Conservation (phyloP, 2,888 invertebrate species). For the Drosophila demipolita region DNA sequence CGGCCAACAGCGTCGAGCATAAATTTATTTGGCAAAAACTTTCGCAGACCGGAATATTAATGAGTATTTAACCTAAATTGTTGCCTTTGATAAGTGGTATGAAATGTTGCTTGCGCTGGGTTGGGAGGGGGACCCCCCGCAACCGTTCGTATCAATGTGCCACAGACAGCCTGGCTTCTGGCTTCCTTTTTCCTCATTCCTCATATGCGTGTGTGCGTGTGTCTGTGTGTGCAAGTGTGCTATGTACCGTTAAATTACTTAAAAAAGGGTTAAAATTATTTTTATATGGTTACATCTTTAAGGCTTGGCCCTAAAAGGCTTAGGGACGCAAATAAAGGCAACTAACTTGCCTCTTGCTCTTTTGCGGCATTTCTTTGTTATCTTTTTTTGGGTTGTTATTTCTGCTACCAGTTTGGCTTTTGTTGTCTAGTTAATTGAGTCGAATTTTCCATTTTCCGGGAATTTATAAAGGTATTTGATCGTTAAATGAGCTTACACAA, state of each 20-base stretch:
- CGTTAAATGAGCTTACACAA: constrained; percentile 36
- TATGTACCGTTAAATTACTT: constrained; percentile 72
- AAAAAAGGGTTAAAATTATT: constrained; percentile 73
- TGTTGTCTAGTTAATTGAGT: constrained; percentile 65
- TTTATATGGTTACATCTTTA: constrained; percentile 59
- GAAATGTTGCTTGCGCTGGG: constrained; percentile 51
- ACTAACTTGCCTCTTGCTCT: constrained; percentile 23
- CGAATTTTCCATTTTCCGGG: constrained; percentile 27
- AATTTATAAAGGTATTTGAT: constrained; percentile 39
- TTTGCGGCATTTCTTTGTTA: constrained; percentile 40
- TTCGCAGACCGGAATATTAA: constrained; percentile 81
- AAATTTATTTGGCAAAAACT: constrained; percentile 81
- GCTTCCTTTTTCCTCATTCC: not conserved
- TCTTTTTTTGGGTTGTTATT: constrained; percentile 42
- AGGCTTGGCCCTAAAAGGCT: constrained; percentile 43
- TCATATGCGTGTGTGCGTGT: constrained; percentile 19
- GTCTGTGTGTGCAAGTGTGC: constrained; percentile 29
- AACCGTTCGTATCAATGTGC: constrained; percentile 69
- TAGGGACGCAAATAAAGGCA: constrained; percentile 27
- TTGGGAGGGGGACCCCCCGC: not conserved
- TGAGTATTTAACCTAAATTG: constrained; percentile 82
- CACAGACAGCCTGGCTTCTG: constrained; percentile 49
- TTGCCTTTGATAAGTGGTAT: constrained; percentile 81
- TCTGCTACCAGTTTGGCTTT: constrained; percentile 37
- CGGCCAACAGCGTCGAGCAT: constrained; percentile 68